phyloP scores from a whole-genome alignment of 2,113 vertebrate species.

The Tupaia tana region DNA sequence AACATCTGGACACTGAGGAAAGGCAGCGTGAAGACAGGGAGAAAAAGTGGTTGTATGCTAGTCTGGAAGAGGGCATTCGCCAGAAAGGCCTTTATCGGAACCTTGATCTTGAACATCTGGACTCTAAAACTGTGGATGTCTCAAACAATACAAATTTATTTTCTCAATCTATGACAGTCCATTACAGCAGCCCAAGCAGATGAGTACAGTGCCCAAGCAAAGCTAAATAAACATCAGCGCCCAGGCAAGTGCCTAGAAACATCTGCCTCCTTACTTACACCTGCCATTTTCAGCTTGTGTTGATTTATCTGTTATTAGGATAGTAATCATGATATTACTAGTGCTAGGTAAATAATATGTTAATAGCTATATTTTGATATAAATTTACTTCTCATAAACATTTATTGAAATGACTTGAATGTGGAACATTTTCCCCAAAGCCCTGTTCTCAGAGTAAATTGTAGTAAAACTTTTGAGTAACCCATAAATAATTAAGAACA shows the following conservation, averaged over 20 bases:
- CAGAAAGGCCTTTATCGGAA: neutral
- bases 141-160: neutral
- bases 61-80: neutral
- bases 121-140: neutral
- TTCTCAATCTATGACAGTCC: neutral
- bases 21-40: neutral
- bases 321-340: neutral
- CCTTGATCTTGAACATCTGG: neutral
- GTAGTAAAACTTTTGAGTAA: neutral
- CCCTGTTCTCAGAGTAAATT: neutral
- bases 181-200: neutral
- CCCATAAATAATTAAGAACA: slow-evolving; percentile 6
- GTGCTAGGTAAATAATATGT: neutral
- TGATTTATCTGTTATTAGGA: neutral
- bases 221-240: neutral
- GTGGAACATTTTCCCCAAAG: neutral
- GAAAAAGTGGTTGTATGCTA: neutral
- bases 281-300: neutral
- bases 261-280: neutral
- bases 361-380: neutral
- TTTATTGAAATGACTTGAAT: slow-evolving; percentile 39
- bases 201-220: neutral
- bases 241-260: neutral
- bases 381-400: neutral
- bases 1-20: neutral